A percentile compares a stretch with the other conserved stretches of the same genome.
Conservation (phyloP, 1,140 invertebrate species). For the Tetramorium parvispinum region DNA sequence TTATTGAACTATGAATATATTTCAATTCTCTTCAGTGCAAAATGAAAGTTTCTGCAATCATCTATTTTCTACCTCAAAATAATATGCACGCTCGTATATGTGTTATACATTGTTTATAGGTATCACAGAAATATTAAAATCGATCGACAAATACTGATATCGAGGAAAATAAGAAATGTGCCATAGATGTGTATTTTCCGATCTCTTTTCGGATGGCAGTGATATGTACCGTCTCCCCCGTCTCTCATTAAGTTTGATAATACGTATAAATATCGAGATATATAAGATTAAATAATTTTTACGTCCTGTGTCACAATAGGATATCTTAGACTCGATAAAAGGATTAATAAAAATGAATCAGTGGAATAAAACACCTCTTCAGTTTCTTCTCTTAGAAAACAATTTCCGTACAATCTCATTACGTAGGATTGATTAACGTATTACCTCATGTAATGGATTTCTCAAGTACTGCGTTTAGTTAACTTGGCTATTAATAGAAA, state of each 20-base stretch:
- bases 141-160: background rate
- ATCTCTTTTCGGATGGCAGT: background rate
- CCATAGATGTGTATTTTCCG: background rate
- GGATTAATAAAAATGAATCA: background rate
- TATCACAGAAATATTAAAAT: background rate
- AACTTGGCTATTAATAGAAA: conserved; percentile 43
- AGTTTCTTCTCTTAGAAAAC: background rate
- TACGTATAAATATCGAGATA: background rate
- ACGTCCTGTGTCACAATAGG: background rate
- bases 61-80: background rate
- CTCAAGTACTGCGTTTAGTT: background rate
- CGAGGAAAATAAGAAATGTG: background rate
- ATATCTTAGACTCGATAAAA: background rate
- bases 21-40: background rate
- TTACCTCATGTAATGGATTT: conserved; percentile 12
- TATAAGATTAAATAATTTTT: background rate
- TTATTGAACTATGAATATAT: background rate
- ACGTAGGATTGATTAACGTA: background rate
- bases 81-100: background rate
- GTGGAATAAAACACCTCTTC: background rate
- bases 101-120: background rate
- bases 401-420: background rate
- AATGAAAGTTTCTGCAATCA: background rate
- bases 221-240: background rate
- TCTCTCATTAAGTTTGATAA: background rate